Conservation (phyloP, 92 coral and sea anemone genomes). For the Porites lobata region DNA sequence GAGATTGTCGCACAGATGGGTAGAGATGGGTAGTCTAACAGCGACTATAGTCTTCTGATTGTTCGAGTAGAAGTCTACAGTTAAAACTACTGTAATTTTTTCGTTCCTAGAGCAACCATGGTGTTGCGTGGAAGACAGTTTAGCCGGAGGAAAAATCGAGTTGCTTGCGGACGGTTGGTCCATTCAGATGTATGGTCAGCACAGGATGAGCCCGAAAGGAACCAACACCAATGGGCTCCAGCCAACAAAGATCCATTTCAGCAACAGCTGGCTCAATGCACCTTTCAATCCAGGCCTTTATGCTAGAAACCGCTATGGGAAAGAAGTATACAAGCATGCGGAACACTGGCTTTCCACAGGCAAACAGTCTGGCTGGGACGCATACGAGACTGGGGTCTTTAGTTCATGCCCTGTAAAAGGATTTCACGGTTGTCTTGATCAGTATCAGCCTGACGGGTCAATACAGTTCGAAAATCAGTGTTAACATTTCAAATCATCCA, state of each 20-base stretch:
- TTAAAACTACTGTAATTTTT: too few species aligned
- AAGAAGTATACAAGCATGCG: slow-evolving; percentile 79
- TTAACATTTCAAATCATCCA: neutral
- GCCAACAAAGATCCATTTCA: slow-evolving; percentile 81
- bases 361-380: slow-evolving; percentile 81
- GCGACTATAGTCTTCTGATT: too few species aligned
- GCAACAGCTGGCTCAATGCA: slow-evolving; percentile 84
- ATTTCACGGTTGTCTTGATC: slow-evolving; percentile 89
- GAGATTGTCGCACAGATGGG: too few species aligned
- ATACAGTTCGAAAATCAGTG: slow-evolving; percentile 83
- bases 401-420: slow-evolving; percentile 75
- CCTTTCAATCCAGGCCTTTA: slow-evolving; percentile 87
- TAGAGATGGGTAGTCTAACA: too few species aligned
- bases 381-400: slow-evolving; percentile 71
- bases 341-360: slow-evolving; percentile 91
- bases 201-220: slow-evolving; percentile 78
- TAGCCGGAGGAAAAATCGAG: slow-evolving; percentile 88
- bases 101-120: slow-evolving; percentile 56
- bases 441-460: slow-evolving; percentile 84
- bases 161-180: slow-evolving; percentile 91
- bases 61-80: too few species aligned
- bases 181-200: slow-evolving; percentile 90
- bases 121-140: slow-evolving; percentile 84
- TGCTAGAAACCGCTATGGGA: slow-evolving; percentile 84
- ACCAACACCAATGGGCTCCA: slow-evolving; percentile 55